Percentiles rank a stretch among this genome's conserved stretches.
Evolutionary conservation across 2,888 invertebrate genomes (phyloP).

Genomic region (Baccha elongata): DNA sequence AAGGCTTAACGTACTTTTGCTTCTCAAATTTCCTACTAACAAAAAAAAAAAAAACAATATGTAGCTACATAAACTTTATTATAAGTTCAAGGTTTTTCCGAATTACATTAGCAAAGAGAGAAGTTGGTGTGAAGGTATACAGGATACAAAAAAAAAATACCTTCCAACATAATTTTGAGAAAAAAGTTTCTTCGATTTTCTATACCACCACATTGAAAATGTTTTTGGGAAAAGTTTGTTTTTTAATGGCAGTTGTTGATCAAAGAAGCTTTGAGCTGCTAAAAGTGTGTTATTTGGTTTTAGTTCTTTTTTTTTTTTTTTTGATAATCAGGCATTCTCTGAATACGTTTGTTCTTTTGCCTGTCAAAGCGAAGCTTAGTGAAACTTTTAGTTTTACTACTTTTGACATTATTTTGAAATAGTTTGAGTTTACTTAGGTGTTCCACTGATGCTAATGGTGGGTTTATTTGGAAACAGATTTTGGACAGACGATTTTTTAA

Average conservation of each 20-base stretch:
- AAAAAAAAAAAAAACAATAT: conserved; percentile 8
- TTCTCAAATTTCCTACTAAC: not conserved
- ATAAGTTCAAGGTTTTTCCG: conserved; percentile 34
- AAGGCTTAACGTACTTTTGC: not conserved
- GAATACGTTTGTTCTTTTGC: not conserved
- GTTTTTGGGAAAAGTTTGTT: conserved; percentile 21
- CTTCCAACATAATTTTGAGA: conserved; percentile 14
- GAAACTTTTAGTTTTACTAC: conserved; percentile 9
- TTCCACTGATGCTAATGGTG: too few species aligned
- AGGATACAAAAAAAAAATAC: not conserved
- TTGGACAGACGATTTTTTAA: too few species aligned
- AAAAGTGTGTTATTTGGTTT: conserved; percentile 39
- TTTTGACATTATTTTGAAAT: conserved; percentile 3
- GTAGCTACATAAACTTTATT: conserved; percentile 22
- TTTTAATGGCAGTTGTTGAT: conserved; percentile 1
- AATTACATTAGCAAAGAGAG: not conserved
- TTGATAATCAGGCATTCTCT: conserved; percentile 4
- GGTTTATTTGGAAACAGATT: too few species aligned
- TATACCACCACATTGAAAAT: conserved; percentile 11
- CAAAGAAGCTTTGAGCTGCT: conserved; percentile 6
- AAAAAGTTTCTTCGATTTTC: conserved; percentile 22
- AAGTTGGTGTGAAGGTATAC: not conserved
- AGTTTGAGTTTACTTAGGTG: conserved; percentile 10
- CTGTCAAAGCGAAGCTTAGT: conserved; percentile 23
- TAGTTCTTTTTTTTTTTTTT: not conserved